Percentiles rank a stretch among this genome's conserved stretches.
Conservation (phyloP, 2,113 vertebrate species). For the Takifugu bimaculatus region DNA sequence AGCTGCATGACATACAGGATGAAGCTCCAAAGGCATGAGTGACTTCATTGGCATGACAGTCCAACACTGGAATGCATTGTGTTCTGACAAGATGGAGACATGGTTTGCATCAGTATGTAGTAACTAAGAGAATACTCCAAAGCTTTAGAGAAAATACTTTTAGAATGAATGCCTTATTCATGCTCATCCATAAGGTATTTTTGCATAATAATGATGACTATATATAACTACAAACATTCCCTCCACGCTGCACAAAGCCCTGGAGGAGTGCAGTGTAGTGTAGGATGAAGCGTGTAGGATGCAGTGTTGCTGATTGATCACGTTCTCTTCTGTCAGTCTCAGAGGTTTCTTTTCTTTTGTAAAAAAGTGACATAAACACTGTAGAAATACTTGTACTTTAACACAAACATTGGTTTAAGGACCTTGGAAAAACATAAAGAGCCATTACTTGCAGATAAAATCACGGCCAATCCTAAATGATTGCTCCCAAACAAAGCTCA, state of each 20-base stretch:
- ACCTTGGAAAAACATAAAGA: no score
- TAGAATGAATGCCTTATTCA: slow-evolving; percentile 33
- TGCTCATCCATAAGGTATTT: slow-evolving; percentile 39
- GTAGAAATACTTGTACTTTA: no score
- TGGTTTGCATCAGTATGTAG: slow-evolving; percentile 17
- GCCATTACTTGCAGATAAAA: no score
- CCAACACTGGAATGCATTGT: slow-evolving; percentile 27
- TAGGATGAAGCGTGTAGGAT: slow-evolving; percentile 23
- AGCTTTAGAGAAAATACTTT: slow-evolving; percentile 17
- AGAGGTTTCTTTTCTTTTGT: background rate
- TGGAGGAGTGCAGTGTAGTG: slow-evolving; percentile 10
- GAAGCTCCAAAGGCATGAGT: slow-evolving; percentile 29
- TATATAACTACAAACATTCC: slow-evolving; percentile 46
- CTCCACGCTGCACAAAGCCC: slow-evolving; percentile 26
- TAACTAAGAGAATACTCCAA: slow-evolving; percentile 16
- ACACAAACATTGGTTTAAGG: no score
- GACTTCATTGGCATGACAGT: slow-evolving; percentile 45
- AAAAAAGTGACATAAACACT: no score
- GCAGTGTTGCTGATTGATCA: slow-evolving; percentile 13
- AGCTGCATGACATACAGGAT: slow-evolving; percentile 22
- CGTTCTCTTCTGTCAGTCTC: slow-evolving; percentile 10
- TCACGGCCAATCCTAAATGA: background rate
- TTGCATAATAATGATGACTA: slow-evolving; percentile 53
- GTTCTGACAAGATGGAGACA: slow-evolving; percentile 15
- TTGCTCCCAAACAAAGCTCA: background rate